Evolutionary conservation across 2,888 invertebrate species (phyloP).

Genomic region (Parnassius smintheus): DNA sequence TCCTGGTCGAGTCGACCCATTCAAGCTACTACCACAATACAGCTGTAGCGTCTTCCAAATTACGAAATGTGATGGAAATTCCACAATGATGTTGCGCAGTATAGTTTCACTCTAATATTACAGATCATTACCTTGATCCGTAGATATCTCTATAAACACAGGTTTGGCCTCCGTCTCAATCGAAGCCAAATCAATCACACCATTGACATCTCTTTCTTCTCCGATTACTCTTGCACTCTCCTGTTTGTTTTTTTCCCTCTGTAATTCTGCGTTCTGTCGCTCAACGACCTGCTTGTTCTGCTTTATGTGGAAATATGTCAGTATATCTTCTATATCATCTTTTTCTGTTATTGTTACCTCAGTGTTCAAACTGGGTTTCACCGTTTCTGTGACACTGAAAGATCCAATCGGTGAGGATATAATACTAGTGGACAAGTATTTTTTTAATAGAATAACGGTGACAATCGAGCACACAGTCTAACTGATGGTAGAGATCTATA

Average conservation of each 20-base stretch:
- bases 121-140: conserved; percentile 45
- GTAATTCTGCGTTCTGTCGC: conserved; percentile 1
- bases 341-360: conserved; percentile 28
- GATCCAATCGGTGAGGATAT: background rate
- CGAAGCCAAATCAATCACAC: conserved; percentile 1
- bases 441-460: no score
- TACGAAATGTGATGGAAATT: no score
- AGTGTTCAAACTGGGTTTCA: conserved; percentile 15
- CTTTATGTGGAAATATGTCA: conserved; percentile 63
- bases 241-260: conserved; percentile 2
- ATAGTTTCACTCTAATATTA: no score
- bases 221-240: background rate
- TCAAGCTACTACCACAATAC: no score
- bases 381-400: conserved; percentile 9
- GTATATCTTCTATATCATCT: conserved; percentile 63
- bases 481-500: no score
- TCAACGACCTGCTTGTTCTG: conserved; percentile 36
- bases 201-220: background rate
- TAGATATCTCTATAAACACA: conserved; percentile 57
- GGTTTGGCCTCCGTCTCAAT: conserved; percentile 35
- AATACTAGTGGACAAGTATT: background rate
- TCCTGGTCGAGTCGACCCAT: no score
- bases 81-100: no score
- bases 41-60: no score
- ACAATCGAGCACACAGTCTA: no score